Base-by-base conservation (phyloP, 2,888 invertebrate genomes). In the Apotomis capreana region DNA sequence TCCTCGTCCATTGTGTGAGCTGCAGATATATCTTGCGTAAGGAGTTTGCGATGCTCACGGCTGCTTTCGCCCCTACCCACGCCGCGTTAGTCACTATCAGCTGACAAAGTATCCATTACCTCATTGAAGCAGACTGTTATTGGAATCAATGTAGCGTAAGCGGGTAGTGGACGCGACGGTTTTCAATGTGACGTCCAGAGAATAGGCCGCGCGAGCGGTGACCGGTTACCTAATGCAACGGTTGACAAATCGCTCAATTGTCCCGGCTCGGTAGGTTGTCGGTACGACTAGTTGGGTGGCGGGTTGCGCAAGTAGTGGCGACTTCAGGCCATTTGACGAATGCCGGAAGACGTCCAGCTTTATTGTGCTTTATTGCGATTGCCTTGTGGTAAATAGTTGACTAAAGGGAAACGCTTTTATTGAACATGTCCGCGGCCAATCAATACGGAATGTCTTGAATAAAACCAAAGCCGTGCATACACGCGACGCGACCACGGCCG, bases 161-260 rank as follows among this genome's bases (percentile, higher is more conserved):
- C 84, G 84, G 86, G 81, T 68, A 85, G 82, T 87, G 85, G 83
- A 87, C 76, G 81, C 79, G 78, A 78, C 52, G 62, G 58, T 79
- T 77, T 79, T 80, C 69, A 75, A 77, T 73, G 76, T 77, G 80
- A 79, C 74, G 80, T 78, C 80, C 82, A 77, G 79, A 78, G 78
- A 82, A 84, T 83, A 82, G 84, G 82, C 79, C 84, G 81, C 79
- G 74, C 78, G 82, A 79, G 80, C 79, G 80, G 82, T 87, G 88
- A 89, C 87, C 87, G 87, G 88, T 90, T 89, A 81, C 85, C 87
- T 86, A 87, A 89, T 86, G 87, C 88, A 85, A 85, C 83, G 80
- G 88, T 90, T 92, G 92, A 92, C 92, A 92, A 92, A 92, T 92
- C 89, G 91, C 89, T 92, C 91, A 92, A 92, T 92, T 92, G 92